A percentile compares a stretch with the other conserved stretches of the same genome.
Conservation (phyloP, 1,140 invertebrate species). For the Nylanderia fulva region DNA sequence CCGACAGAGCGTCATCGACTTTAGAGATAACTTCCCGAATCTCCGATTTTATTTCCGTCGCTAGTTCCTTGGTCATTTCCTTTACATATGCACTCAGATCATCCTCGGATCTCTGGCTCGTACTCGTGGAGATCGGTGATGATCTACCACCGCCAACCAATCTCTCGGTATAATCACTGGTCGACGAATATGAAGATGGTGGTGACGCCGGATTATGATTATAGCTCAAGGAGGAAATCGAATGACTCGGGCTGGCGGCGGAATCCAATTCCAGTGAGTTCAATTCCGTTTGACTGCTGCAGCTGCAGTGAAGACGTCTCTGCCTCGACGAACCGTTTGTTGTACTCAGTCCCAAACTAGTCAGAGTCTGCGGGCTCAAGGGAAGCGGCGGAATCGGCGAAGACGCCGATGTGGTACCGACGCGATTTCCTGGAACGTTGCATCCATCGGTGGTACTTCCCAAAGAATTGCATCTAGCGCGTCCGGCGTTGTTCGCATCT, state of each 20-base stretch:
- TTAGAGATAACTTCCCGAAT: constrained; percentile 92
- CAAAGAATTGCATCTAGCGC: constrained; percentile 83
- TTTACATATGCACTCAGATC: constrained; percentile 91
- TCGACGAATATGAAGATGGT: constrained; percentile 67
- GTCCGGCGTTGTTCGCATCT: constrained; percentile 64
- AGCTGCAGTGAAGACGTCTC: constrained; percentile 88
- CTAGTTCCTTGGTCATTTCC: constrained; percentile 91
- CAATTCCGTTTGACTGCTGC: constrained; percentile 90
- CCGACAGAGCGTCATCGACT: constrained; percentile 91
- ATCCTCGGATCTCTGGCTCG: constrained; percentile 87
- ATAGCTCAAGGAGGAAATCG: constrained; percentile 75
- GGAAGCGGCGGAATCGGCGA: constrained; percentile 85
- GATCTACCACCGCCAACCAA: constrained; percentile 84
- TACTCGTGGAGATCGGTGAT: constrained; percentile 87
- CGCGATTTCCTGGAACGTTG: constrained; percentile 64
- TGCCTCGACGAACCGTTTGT: constrained; percentile 74
- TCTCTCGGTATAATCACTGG: constrained; percentile 67
- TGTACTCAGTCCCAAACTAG: constrained; percentile 87
- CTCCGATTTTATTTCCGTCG: constrained; percentile 93
- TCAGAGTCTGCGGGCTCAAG: constrained; percentile 88
- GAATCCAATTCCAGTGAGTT: constrained; percentile 82
- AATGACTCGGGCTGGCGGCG: constrained; percentile 77
- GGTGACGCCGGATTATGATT: constrained; percentile 71
- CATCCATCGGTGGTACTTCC: constrained; percentile 75
- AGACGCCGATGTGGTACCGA: constrained; percentile 74